Evolutionary conservation across 1,140 invertebrate species (phyloP), one percentile per base, ranked within the genome.

Genomic region (Calliopsis andreniformis): DNA sequence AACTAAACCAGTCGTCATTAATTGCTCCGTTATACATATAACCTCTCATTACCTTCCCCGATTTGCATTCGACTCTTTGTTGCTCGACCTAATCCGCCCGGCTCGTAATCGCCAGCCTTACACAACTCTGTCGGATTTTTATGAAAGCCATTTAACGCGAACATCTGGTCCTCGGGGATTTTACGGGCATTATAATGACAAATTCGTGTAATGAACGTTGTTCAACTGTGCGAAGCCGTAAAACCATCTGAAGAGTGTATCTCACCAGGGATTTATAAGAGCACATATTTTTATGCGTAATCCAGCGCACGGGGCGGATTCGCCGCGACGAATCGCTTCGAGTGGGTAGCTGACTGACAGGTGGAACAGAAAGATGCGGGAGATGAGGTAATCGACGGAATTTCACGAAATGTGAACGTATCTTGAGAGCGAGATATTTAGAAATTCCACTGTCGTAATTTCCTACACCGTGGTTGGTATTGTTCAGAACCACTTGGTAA

Each of bases 1-100:
- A 51, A 32, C 55, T 69, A 30, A 58, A 59, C 72, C 63, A 49
- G 53, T 61, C 43, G 45, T 35, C 56, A 51, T 76, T 76, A 76
- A 76, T 76, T 61, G 64, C 45, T 5, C 63, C n/a, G 63, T 67
- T 45, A 56, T 6, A 8, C 7, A 30, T 28, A 42, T 16, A 35
- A 39, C 53, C 59, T 23, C 59, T 72, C 51, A 63, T 72, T 72
- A 62, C 23, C 45, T 72, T 23, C 25, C n/a, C 14, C n/a, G 63
- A 75, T 75, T 67, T 49, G 63, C 62, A 67, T 75, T 67, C 51
- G 42, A 10, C 42, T 25, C 39, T 32, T 66, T 45, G 14, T 59
- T n/a, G 18, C 69, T n/a, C 58, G 43, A 61, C 43, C 70, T 72
- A 72, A 72, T 72, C 28, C 47, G 10, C 7, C 14, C 4, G 35